Percentiles rank a stretch among this genome's conserved stretches.
Evolutionary conservation across 2,113 vertebrate species (phyloP).

Genomic region (Mirounga angustirostris): DNA sequence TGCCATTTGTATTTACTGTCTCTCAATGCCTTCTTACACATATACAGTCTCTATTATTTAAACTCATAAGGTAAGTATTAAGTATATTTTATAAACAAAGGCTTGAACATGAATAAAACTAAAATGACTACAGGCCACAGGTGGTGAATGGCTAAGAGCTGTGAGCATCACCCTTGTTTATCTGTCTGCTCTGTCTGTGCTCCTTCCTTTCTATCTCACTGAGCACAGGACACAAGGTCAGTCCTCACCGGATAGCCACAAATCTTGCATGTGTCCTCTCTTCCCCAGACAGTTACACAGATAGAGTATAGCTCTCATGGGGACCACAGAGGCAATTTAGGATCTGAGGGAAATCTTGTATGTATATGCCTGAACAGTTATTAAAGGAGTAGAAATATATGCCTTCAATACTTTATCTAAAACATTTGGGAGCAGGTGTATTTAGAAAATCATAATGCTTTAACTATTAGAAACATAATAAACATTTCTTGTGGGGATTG

Average conservation of each 20-base stretch:
- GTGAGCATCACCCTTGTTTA: accelerated
- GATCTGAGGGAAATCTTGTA: background rate
- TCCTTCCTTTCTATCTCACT: background rate
- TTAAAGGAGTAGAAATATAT: background rate
- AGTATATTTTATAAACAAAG: background rate
- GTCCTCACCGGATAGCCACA: accelerated
- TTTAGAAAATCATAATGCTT: background rate
- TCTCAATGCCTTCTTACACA: background rate
- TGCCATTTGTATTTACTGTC: background rate
- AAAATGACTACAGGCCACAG: background rate
- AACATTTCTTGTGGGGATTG: background rate
- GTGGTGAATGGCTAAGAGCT: accelerated
- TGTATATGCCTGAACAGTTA: no score
- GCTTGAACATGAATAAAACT: background rate
- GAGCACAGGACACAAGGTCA: background rate
- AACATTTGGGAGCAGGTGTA: background rate
- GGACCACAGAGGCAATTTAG: background rate
- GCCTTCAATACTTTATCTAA: no score
- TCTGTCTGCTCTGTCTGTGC: accelerated
- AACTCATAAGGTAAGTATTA: background rate
- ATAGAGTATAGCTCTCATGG: background rate
- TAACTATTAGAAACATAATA: background rate
- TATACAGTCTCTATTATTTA: background rate
- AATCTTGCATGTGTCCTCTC: no score
- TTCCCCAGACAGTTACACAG: background rate